Evolutionary conservation across 2,888 invertebrate genomes (phyloP).

Genomic region (Synergus laeviventris): DNA sequence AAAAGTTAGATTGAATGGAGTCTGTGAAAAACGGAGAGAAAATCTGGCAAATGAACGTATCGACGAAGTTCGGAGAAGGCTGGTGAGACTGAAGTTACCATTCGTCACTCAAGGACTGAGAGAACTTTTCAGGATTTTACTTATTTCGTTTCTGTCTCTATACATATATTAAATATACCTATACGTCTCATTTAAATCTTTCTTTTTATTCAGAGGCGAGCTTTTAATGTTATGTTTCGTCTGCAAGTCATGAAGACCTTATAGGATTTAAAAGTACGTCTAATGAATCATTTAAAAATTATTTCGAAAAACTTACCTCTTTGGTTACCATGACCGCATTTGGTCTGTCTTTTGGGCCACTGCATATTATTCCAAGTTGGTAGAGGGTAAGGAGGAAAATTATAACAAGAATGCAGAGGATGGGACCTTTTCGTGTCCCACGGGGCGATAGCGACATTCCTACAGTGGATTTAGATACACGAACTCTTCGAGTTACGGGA

Average conservation of each 20-base stretch:
- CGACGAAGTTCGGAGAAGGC: neutral
- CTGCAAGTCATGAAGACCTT: neutral
- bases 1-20: conserved; percentile 17
- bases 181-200: neutral
- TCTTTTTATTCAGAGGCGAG: neutral
- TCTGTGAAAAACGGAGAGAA: conserved; percentile 13
- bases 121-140: conserved; percentile 7
- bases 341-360: conserved; percentile 65
- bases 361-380: conserved; percentile 75
- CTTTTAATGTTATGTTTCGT: neutral
- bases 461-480: conserved; percentile 33
- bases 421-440: conserved; percentile 73
- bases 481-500: conserved; percentile 3
- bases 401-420: conserved; percentile 74
- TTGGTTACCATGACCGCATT: conserved; percentile 75
- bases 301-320: conserved; percentile 67
- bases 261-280: neutral
- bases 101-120: conserved; percentile 22
- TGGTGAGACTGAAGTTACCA: conserved; percentile 11
- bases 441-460: conserved; percentile 74
- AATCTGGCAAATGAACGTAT: conserved; percentile 8
- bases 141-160: neutral
- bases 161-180: neutral
- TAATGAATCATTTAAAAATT: neutral
- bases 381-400: conserved; percentile 73